Evolutionary conservation across 1,140 invertebrate species (phyloP).

Genomic region (Euglossa dilemma): DNA sequence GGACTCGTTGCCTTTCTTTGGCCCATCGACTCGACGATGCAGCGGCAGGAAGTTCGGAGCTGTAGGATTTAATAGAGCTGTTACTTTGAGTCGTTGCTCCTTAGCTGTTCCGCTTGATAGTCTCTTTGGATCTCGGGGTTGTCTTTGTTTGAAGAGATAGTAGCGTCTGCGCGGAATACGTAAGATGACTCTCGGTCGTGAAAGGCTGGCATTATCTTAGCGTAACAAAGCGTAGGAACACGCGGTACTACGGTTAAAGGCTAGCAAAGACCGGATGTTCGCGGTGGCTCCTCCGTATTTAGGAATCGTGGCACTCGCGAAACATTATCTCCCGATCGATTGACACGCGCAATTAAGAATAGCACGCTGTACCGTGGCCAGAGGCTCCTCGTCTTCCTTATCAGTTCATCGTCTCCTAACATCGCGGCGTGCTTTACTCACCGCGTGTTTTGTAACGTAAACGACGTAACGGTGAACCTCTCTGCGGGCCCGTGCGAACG

Average conservation of each 20-base stretch:
- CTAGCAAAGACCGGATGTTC: no score
- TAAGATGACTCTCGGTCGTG: neutral
- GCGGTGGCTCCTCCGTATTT: no score
- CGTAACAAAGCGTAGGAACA: no score
- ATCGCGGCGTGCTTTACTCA: slow-evolving; percentile 16
- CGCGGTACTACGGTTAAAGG: no score
- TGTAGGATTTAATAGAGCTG: slow-evolving; percentile 11
- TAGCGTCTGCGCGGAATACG: neutral
- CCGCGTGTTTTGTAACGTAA: slow-evolving; percentile 42
- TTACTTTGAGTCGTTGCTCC: neutral
- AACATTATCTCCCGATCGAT: neutral
- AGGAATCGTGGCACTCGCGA: no score
- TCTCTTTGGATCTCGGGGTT: neutral
- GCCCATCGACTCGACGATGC: neutral
- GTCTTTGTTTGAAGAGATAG: neutral
- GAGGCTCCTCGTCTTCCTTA: neutral
- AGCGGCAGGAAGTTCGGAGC: neutral
- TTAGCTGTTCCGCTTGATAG: neutral
- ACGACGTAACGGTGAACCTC: slow-evolving; percentile 45
- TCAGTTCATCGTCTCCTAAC: slow-evolving; percentile 5
- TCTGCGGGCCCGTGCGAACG: slow-evolving; percentile 25
- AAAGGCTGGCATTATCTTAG: neutral
- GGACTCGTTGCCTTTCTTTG: no score
- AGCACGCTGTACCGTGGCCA: neutral
- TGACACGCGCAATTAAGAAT: neutral